phyloP scores from a whole-genome alignment of 2,113 vertebrate genomes.

The Marcusenius ussheri region DNA sequence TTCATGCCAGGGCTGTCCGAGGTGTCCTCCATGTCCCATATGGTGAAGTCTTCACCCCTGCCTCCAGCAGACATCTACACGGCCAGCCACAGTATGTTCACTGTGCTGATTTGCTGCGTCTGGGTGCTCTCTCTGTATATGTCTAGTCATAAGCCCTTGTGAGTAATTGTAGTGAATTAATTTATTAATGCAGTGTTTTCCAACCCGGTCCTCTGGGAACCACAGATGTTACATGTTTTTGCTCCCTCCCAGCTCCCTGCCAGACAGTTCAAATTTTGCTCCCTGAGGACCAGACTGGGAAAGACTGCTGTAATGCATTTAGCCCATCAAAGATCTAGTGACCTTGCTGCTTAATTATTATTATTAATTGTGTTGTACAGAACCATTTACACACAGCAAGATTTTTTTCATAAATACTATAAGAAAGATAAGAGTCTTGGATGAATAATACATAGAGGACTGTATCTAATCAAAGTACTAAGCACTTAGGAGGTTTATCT shows the following conservation, averaged over 20 bases:
- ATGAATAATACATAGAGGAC: not conserved
- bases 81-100: constrained; percentile 81
- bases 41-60: constrained; percentile 69
- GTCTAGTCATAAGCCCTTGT: not conserved
- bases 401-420: not conserved
- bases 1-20: constrained; percentile 85
- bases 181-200: not conserved
- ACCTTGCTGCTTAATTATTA: not conserved
- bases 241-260: not conserved
- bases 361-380: not conserved
- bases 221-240: not conserved
- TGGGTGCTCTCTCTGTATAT: not conserved
- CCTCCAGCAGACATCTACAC: constrained; percentile 76
- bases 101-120: not conserved
- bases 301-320: not conserved
- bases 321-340: not conserved
- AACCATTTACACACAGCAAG: not conserved
- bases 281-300: not conserved
- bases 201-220: not conserved
- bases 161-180: constrained; percentile 4
- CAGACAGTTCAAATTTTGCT: not conserved
- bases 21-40: constrained; percentile 76
- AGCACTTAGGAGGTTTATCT: not conserved
- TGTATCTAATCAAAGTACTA: not conserved
- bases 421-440: not conserved